These are phyloP conservation scores for Macropodus opercularis DNA, from an alignment of 2,797 vertebrate species.

Conservation along the genomic window DNA sequence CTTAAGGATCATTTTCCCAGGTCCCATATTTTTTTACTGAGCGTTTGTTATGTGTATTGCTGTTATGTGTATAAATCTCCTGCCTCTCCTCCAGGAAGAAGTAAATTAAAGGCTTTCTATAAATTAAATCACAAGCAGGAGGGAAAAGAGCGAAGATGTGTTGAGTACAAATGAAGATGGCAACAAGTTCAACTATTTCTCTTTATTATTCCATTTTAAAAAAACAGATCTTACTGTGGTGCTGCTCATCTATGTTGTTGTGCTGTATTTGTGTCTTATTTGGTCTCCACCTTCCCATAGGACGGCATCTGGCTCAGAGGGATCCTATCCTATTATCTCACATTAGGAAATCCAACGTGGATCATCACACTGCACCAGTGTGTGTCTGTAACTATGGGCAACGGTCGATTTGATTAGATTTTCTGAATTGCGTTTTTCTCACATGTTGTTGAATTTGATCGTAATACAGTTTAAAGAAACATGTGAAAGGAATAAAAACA, in stretches of 20 bases:
- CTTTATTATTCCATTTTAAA: slow-evolving; percentile 1
- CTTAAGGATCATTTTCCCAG: slow-evolving; percentile 18
- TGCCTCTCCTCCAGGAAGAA: background rate
- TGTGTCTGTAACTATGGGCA: no score
- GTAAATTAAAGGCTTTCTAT: background rate
- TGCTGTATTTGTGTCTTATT: slow-evolving; percentile 5
- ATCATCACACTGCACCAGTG: no score
- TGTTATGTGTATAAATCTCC: slow-evolving; percentile 1
- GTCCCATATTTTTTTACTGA: slow-evolving; percentile 4
- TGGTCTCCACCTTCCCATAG: no score
- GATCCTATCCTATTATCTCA: no score
- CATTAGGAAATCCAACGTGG: no score
- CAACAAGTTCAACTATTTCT: background rate
- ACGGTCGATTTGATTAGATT: background rate
- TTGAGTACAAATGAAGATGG: background rate
- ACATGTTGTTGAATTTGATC: slow-evolving; percentile 27
- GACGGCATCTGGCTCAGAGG: no score
- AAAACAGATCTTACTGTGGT: background rate
- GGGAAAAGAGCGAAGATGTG: background rate
- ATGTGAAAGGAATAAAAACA: slow-evolving; percentile 59
- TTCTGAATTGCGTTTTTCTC: slow-evolving; percentile 19
- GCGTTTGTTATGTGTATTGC: background rate
- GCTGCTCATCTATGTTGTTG: background rate
- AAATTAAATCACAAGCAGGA: background rate
- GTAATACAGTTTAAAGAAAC: slow-evolving; percentile 37